Percentiles rank a stretch among this genome's conserved stretches.
phyloP scores from a whole-genome alignment of 2,797 vertebrate species.

The Micromesistius poutassou region DNA sequence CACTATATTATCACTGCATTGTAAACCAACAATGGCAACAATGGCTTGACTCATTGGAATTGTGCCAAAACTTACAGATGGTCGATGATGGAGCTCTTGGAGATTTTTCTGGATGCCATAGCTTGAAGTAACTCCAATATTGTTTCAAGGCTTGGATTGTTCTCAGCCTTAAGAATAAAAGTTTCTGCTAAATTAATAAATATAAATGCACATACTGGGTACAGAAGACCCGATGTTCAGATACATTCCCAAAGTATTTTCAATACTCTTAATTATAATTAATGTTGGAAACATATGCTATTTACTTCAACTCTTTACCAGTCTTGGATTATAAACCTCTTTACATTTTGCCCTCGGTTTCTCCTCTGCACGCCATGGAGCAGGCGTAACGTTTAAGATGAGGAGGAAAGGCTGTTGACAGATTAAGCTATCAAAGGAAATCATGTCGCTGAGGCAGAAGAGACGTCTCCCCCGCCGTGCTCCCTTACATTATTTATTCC shows the following conservation, averaged over 20 bases:
- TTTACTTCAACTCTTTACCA: not conserved
- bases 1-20: not conserved
- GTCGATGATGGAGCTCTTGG: not conserved
- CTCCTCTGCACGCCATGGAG: not conserved
- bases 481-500: not conserved
- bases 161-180: not conserved
- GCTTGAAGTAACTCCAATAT: not conserved
- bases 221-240: not conserved
- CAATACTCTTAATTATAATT: not conserved
- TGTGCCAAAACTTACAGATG: not conserved
- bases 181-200: not conserved
- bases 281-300: not conserved
- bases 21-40: not conserved
- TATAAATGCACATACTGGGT: not conserved
- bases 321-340: not conserved
- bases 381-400: not conserved
- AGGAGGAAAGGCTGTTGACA: not conserved
- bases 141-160: not conserved
- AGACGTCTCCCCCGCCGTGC: not conserved
- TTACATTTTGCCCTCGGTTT: not conserved
- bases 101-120: not conserved
- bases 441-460: not conserved
- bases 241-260: not conserved
- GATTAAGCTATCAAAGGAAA: conserved; percentile 1
- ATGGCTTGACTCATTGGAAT: not conserved